Base-by-base conservation (phyloP, 2,113 vertebrate genomes). In the Phasianus colchicus region DNA sequence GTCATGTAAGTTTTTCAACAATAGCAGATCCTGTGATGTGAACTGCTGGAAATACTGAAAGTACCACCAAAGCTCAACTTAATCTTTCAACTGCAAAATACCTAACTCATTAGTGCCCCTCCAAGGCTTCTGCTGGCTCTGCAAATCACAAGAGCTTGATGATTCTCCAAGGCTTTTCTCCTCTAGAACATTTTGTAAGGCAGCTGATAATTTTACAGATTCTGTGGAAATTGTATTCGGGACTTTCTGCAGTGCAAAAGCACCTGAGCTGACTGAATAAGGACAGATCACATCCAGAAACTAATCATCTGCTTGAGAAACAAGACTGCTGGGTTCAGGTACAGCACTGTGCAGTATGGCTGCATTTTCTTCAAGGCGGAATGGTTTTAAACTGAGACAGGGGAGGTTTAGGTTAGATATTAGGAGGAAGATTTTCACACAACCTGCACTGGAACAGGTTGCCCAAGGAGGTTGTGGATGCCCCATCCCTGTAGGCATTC, bases 321-420 rank as follows among this genome's bases (percentile, higher is more conserved):
- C 5, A 25, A 69, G 13, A 8, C 47, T 29, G 40, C n/a, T 71
- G 30, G 9, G 11, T 32, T 47, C 43, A 55, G 60, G 27, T 30
- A 19, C 11, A 69, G 10, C 18, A 16, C 11, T 17, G 4, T 1
- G 3, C 36, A 4, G 19, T 5, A n/a, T 0, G 2, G 73, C 34
- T n/a, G 27, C 3, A 2, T 7, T 38, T 14, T 50, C 24, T 21
- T 47, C 19, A 21, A 47, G 45, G 45, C 9, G 20, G 45, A 47
- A 47, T 47, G 45, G 20, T 47, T 47, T 47, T 47, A 47, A 47
- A 48, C 6, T 19, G 9, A 24, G 47, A 48, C 47, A 48, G 21
- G 6, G 12, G 47, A 48, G 21, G 6, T 48, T 48, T 48, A 48
- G 47, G 21, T 48, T 48, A 24, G 47, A 48, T 24, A 48, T 24